Base-by-base conservation (phyloP, 1,140 invertebrate genomes). In the Aplysia californica region DNA sequence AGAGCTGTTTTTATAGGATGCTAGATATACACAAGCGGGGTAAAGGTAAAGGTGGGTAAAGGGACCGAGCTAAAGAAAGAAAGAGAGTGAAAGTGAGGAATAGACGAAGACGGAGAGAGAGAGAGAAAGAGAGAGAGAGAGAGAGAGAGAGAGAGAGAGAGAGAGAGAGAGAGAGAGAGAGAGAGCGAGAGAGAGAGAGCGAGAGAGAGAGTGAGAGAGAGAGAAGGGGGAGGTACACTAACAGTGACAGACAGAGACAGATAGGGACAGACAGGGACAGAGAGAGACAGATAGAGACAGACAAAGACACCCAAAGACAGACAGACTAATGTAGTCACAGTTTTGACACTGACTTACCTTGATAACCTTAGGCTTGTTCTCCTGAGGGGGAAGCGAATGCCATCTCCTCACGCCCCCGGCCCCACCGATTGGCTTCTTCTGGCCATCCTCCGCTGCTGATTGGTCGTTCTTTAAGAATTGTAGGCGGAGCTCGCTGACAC, bases 301-400 rank as follows among this genome's bases (percentile, higher is more conserved):
- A 39, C n/a, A 50, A 23, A 44, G 41, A 56, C 23, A 55, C 31
- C 50, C 21, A 61, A 29, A 61, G 26, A 61, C 10, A 61, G 15
- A 35, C 29, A 67, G 26, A 31, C 21, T 36, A 29, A 38, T 55
- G 18, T n/a, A 64, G 71, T 35, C 20, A 74, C 18, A 21, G 29
- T 6, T 55, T 31, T 31, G 31, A 41, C 18, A 56, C 35, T 31
- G 67, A 29, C 76, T 73, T 55, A 78, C 76, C 76, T 78, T 72
- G 23, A 72, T 21, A 23, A 73, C 39, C 2, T 21, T 26, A 20
- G 69, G 69, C 23, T 70, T 72, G n/a, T 21, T 20, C 26, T 73
- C 76, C 38, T 78, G 76, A 21, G 76, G 76, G 26, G 76, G 76
- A 15, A 78, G 64, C 4, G 76, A 78, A 36, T 78, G 69, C 76